Evolutionary conservation across 1,140 invertebrate genomes (phyloP), one percentile per base, ranked within the genome.

Genomic region (Elymnias hypermnestra): DNA sequence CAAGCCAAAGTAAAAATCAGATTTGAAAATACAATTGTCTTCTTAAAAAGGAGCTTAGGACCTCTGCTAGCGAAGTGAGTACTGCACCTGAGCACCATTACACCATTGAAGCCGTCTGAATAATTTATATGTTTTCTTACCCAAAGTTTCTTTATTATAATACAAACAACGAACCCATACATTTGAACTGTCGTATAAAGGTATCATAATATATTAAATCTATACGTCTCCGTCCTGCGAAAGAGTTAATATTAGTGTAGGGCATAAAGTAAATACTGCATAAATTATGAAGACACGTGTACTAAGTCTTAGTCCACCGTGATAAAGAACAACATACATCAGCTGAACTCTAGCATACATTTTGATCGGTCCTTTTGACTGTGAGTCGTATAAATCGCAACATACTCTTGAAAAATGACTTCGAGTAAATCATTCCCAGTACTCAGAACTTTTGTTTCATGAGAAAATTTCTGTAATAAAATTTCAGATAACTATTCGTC

Each of bases 231-330:
- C 13, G 10, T 37, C 8, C 42, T 5, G 19, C 14, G 33, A 26
- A 25, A 18, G 8, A 29, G 23, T 47, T 18, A 18, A 33, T 17
- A 9, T 39, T 29, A 47, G 22, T 37, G 42, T 46, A 28, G 15
- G 35, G 19, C 18, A 7, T 38, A 38, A 35, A 39, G 38, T 40
- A 35, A 31, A 40, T 33, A 21, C 18, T 8, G 18, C 9, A 18
- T 48, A 41, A 36, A 48, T 48, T 35, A 48, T 29, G 15, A 8
- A 15, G 29, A 48, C 38, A 41, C n/a, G 35, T 26, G 38, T 26
- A 38, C 35, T 48, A 37, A 6, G 38, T 48, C 38, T 41, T 21
- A 40, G 29, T 40, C 28, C n/a, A 5, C 5, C 17, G 21, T 40
- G 21, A 35, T 41, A 13, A 40, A 41, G 37, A 22, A 29, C 14